Base-by-base conservation (phyloP, 2,113 vertebrate genomes). In the Centropus unirufus region DNA sequence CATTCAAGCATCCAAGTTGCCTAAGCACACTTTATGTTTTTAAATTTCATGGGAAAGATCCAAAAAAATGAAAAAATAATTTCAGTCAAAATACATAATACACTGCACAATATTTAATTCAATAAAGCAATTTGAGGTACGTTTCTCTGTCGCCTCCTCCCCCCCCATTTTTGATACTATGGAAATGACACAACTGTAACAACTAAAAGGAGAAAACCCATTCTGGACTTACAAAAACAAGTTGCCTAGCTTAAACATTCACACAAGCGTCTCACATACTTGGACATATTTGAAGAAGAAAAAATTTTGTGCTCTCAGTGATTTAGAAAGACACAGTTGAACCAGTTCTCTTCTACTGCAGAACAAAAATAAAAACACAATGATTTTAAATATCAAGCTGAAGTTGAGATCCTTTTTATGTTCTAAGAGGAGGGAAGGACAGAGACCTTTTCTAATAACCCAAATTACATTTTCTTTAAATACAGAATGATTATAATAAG, bases 341-440 rank as follows among this genome's bases (percentile, higher is more conserved):
- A 95, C 84, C 89, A 89, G 80, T 80, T 96, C 95, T 96, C 95
- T 96, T 96, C 94, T 93, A 59, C 67, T 93, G 89, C 87, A 93
- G 89, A 80, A 95, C 93, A 93, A 93, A 96, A 85, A 40, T 73
- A 94, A 77, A 96, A 95, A 81, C 76, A 88, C 42, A 84, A 85
- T 58, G 61, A 66, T 79, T 96, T 96, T 91, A 88, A 94, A 89
- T 6, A 94, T 92, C 55, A 55, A 95, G 82, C 92, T 95, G 76
- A 85, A 46, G 76, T 26, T 51, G 68, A 95, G 95, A 91, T 89
- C 75, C 51, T 84, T 95, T 87, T 90, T 83, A 70, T 1, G 11
- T 92, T 92, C 73, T 84, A 92, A 94, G 70, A 93, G 74, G 89
- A 93, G 80, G 54, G 76, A 96, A 95, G 83, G 80, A 78, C 46